Base-by-base conservation (phyloP, 2,113 vertebrate genomes). In the Cyanocitta stelleri region DNA sequence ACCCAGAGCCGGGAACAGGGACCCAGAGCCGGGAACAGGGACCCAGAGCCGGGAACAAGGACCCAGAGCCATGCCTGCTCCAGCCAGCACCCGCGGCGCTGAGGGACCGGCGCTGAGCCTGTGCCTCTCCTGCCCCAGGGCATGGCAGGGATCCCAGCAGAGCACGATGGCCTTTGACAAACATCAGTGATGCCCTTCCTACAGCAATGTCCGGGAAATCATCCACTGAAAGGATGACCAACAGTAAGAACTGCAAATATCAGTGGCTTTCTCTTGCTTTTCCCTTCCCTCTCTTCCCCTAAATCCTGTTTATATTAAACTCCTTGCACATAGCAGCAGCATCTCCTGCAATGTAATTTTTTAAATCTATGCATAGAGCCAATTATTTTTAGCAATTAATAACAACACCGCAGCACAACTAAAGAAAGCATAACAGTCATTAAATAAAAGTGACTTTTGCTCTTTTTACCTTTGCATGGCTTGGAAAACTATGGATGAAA, bases 401-500 rank as follows among this genome's bases (percentile, higher is more conserved):
- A 97, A 93, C 61, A 92, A 93, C 14, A 41, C 90, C 41, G 93
- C 8, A 96, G 93, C 80, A 97, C 93, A 95, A 97, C 87, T 98
- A 97, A 95, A 95, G 67, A 51, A 89, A 96, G 79, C 27, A 33
- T 59, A 96, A 85, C 64, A 96, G 77, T 84, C 97, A 96, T 95
- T 97, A 98, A 97, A 94, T 86, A 90, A 95, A 96, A 80, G 85
- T 68, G 55, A 91, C 90, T 97, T 97, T 94, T 97, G 97, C 97
- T 93, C 89, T 93, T 96, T 97, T 87, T 96, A 96, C 97, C 97
- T 90, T 95, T 89, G 94, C 93, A 63, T 85, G 56, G 85, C 85
- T 97, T 94, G 77, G 97, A 93, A 96, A 96, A 97, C 95, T 95
- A 97, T 96, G 96, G 94, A 95, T 61, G 90, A 96, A 97, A 96